A percentile compares a stretch with the other conserved stretches of the same genome.
Conservation (phyloP, 2,888 invertebrate species). For the Torymus tubicola region DNA sequence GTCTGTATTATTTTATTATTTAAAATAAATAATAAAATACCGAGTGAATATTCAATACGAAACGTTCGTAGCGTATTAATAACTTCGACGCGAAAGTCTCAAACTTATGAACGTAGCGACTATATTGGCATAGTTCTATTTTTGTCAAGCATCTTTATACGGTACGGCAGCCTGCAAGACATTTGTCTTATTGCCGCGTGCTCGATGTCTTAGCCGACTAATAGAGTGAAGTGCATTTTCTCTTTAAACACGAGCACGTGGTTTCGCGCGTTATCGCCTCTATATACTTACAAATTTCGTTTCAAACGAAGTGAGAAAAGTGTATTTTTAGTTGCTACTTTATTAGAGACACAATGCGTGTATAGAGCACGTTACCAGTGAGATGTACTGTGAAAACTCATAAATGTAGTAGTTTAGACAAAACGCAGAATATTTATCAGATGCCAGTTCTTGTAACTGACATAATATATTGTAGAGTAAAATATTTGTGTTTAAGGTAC, state of each 20-base stretch:
- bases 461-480: too few relatives aligned
- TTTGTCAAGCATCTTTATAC: constrained; percentile 59
- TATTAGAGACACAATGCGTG: neutral
- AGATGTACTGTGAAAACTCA: too few relatives aligned
- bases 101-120: constrained; percentile 50
- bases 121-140: constrained; percentile 63
- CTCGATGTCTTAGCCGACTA: constrained; percentile 59
- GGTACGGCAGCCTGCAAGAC: constrained; percentile 58
- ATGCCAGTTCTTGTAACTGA: too few relatives aligned
- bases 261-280: constrained; percentile 47
- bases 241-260: constrained; percentile 50
- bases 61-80: constrained; percentile 42
- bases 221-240: constrained; percentile 59
- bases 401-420: too few relatives aligned
- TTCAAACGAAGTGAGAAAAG: constrained; percentile 45
- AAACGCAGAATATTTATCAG: too few relatives aligned
- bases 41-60: neutral
- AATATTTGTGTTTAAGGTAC: too few relatives aligned
- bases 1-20: too few relatives aligned
- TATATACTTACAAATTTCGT: constrained; percentile 37
- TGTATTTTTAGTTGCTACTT: constrained; percentile 44
- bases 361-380: too few relatives aligned
- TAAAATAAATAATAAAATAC: too few relatives aligned
- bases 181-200: constrained; percentile 57
- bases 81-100: constrained; percentile 40